Evolutionary conservation across 1,140 invertebrate genomes (phyloP).

Genomic region (Mactra quadrangularis): DNA sequence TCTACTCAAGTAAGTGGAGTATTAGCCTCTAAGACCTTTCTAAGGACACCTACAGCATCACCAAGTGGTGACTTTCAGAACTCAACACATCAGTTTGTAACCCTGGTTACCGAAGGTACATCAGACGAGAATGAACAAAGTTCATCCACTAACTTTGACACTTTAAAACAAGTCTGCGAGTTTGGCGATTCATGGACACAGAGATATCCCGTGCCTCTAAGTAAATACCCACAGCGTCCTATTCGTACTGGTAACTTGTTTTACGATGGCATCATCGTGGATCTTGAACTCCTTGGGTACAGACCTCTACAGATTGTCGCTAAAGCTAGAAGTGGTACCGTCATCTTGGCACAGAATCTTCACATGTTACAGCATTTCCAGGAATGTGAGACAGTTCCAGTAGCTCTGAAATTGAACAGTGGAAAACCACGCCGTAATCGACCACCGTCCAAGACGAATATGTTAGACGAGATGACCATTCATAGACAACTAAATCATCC

Average conservation of each 20-base stretch:
- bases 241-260: conserved; percentile 71
- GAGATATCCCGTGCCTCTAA: conserved; percentile 71
- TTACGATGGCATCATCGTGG: conserved; percentile 70
- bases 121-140: conserved; percentile 42
- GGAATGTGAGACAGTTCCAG: conserved; percentile 67
- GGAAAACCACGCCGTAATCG: conserved; percentile 61
- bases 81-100: conserved; percentile 67
- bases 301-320: conserved; percentile 69
- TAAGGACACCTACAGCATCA: conserved; percentile 51
- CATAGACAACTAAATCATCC: conserved; percentile 71
- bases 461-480: conserved; percentile 72
- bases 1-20: conserved; percentile 26
- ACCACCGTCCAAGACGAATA: conserved; percentile 40
- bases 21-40: conserved; percentile 37
- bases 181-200: conserved; percentile 71
- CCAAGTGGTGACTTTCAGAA: conserved; percentile 62
- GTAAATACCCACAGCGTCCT: conserved; percentile 65
- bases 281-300: conserved; percentile 70
- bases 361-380: conserved; percentile 48
- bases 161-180: conserved; percentile 65
- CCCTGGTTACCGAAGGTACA: conserved; percentile 61
- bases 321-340: conserved; percentile 64
- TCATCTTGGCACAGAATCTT: conserved; percentile 70
- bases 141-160: conserved; percentile 23
- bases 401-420: conserved; percentile 69